These are phyloP conservation scores for Magallana gigas DNA, from an alignment of 1,140 invertebrate genomes.

Conservation along the genomic window DNA sequence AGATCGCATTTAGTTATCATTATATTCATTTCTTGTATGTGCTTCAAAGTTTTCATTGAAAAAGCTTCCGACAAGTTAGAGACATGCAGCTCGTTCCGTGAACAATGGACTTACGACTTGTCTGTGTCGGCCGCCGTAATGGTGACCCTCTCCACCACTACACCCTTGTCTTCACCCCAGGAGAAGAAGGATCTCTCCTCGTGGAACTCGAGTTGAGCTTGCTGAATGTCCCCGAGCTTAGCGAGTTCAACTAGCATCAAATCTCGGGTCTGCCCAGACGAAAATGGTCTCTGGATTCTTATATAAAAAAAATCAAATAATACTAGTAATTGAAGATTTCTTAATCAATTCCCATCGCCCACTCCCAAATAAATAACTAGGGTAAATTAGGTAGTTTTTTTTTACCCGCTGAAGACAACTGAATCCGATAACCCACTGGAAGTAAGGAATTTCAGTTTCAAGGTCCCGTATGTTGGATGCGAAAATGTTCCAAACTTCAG, in stretches of 20 bases:
- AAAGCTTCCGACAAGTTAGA: no score
- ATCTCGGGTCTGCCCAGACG: constrained; percentile 7
- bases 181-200: constrained; percentile 35
- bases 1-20: no score
- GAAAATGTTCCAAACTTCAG: constrained; percentile 33
- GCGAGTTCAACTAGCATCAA: constrained; percentile 24
- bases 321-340: background rate
- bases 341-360: background rate
- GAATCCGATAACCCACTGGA: background rate
- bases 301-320: background rate
- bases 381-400: no score
- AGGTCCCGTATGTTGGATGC: background rate
- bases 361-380: no score
- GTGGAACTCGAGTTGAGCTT: constrained; percentile 26
- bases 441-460: background rate
- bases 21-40: no score
- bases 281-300: background rate
- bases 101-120: constrained; percentile 17
- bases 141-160: constrained; percentile 34
- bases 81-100: no score
- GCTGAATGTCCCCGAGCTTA: background rate
- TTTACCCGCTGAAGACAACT: background rate
- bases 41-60: no score
- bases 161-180: constrained; percentile 27
- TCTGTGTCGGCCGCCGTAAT: constrained; percentile 34